These are phyloP conservation scores for Ruditapes philippinarum DNA, from an alignment of 1,140 invertebrate genomes.

Conservation along the genomic window DNA sequence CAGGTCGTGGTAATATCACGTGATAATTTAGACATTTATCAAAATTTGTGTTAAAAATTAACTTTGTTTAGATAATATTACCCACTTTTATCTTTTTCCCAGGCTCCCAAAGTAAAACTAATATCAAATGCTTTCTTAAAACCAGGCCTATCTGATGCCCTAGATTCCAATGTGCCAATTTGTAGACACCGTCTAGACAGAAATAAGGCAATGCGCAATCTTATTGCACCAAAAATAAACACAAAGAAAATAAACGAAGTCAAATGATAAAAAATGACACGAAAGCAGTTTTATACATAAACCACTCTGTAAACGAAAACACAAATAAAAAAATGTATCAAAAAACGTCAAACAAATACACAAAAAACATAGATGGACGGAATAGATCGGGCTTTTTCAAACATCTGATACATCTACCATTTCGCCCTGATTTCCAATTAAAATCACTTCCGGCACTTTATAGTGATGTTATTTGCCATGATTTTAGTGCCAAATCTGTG, in stretches of 20 bases:
- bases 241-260: neutral
- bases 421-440: constrained; percentile 30
- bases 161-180: neutral
- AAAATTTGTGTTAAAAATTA: neutral
- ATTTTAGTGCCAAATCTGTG: constrained; percentile 18
- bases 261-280: neutral
- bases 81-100: neutral
- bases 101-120: neutral
- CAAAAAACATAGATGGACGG: constrained; percentile 27
- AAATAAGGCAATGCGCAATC: neutral
- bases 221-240: neutral
- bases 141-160: neutral
- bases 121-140: constrained; percentile 8
- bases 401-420: constrained; percentile 24
- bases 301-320: neutral
- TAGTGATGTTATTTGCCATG: constrained; percentile 18
- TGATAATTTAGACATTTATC: neutral
- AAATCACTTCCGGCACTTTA: neutral
- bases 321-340: neutral
- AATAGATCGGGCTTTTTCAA: constrained; percentile 6
- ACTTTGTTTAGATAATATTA: neutral
- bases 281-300: neutral
- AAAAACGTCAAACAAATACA: neutral
- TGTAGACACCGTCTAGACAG: neutral
- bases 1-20: neutral